Base-by-base conservation (phyloP, 2,797 vertebrate species). In the Miichthys miiuy region DNA sequence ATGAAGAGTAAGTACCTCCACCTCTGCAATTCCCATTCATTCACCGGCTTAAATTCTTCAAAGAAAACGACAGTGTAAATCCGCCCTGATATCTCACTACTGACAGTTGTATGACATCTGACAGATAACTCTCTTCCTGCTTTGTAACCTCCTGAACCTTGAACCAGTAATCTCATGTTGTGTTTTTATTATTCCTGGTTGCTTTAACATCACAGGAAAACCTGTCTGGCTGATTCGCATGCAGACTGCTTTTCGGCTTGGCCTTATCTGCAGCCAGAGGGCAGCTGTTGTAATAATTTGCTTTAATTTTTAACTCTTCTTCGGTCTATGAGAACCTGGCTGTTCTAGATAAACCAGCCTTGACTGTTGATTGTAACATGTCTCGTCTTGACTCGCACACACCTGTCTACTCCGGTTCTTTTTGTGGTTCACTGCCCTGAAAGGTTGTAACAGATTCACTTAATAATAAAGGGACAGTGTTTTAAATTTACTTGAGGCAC, bases 1-100 rank as follows among this genome's bases (percentile, higher is more conserved):
- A 95, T 97, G 91, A 97, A 98, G 92, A 96, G 98, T 98, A 65
- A 94, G 96, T 86, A 23, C 16, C 57, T 47, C 34, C n/a, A 0
- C 14, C 11, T 23, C 11, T 16, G 13, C 11, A 17, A 16, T 13
- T 25, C 10, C 14, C 9, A 34, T 38, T 52, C 66, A 47, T 18
- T 47, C 38, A 21, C 27, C 20, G 9, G 52, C 16, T 56, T 3
- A 21, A 42, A 44, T 3, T 38, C 56, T 38, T 62, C 47, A 76
- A 21, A 70, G 42, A 46, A 18, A 1, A n/a, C 2, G 1, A 71
- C 34, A 72, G 68, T 54, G 56, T 21, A 50, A 67, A 68, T 27
- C 16, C 1, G 0, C 0, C n/a, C 1, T 57, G 30, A 3, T 65
- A 75, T 75, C 60, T 77, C 50, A 16, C 16, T 1, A 11, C 30